Conservation (phyloP, 2,113 vertebrate genomes). For the Lepisosteus oculatus region DNA sequence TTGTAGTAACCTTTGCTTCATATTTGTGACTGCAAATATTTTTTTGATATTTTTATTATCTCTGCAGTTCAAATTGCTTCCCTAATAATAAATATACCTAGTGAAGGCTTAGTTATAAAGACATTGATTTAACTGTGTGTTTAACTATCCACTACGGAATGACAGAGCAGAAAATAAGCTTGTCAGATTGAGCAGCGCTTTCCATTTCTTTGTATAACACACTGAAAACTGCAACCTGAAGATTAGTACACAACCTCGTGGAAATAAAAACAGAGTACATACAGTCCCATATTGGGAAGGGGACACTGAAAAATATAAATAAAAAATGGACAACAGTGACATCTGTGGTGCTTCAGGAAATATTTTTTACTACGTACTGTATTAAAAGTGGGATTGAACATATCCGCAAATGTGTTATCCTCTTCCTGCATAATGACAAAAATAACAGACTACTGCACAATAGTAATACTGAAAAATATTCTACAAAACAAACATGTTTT, state of each 20-base stretch:
- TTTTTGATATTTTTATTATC: too few relatives aligned
- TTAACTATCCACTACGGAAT: constrained; percentile 50
- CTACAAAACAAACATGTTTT: constrained; percentile 23
- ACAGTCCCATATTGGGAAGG: background rate
- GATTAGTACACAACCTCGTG: constrained; percentile 21
- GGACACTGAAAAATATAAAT: background rate
- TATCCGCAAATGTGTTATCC: background rate
- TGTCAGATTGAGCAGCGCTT: constrained; percentile 61
- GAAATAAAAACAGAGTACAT: constrained; percentile 47
- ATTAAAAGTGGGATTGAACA: background rate
- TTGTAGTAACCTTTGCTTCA: background rate
- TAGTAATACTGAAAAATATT: constrained; percentile 15
- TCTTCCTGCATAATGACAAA: too few relatives aligned
- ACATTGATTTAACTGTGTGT: constrained; percentile 38
- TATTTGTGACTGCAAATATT: too few relatives aligned
- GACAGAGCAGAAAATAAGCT: constrained; percentile 58
- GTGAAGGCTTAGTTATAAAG: constrained; percentile 35
- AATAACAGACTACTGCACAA: too few relatives aligned
- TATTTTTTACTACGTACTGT: background rate
- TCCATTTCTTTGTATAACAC: constrained; percentile 53
- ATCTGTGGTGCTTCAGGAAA: background rate
- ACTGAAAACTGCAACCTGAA: constrained; percentile 49
- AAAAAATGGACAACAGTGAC: background rate
- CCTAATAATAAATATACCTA: constrained; percentile 15
- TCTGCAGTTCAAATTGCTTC: too few relatives aligned